Evolutionary conservation across 2,113 vertebrate species (phyloP).

Genomic region (Campylomormyrus numenius): DNA sequence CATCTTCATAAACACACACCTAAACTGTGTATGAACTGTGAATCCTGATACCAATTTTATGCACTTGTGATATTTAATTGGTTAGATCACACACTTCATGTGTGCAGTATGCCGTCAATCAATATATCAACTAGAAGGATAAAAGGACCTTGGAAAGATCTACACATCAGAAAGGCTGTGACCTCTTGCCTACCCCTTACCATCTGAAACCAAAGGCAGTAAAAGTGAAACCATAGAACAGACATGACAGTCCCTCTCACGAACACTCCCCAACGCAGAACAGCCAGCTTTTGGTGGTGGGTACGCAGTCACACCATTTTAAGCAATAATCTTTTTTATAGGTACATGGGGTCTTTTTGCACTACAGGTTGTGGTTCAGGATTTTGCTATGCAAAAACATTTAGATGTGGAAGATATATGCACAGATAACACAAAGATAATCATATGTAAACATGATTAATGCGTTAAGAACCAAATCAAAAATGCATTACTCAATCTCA

Average conservation of each 20-base stretch:
- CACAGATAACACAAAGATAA: not conserved
- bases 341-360: not conserved
- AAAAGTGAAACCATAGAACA: not conserved
- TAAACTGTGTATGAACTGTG: not conserved
- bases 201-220: not conserved
- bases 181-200: not conserved
- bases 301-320: not conserved
- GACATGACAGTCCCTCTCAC: not conserved
- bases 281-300: not conserved
- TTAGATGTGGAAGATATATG: not conserved
- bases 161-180: not conserved
- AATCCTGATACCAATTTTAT: not conserved
- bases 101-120: not conserved
- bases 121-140: not conserved
- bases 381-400: not conserved
- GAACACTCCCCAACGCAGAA: not conserved
- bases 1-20: not conserved
- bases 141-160: not conserved
- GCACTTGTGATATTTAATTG: not conserved
- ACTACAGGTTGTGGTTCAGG: not conserved
- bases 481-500: not conserved
- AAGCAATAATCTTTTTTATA: not conserved
- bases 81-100: not conserved
- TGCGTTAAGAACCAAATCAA: not conserved
- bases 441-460: not conserved